Evolutionary conservation across 2,797 vertebrate genomes (phyloP).

Genomic region (Amazona ochrocephala): DNA sequence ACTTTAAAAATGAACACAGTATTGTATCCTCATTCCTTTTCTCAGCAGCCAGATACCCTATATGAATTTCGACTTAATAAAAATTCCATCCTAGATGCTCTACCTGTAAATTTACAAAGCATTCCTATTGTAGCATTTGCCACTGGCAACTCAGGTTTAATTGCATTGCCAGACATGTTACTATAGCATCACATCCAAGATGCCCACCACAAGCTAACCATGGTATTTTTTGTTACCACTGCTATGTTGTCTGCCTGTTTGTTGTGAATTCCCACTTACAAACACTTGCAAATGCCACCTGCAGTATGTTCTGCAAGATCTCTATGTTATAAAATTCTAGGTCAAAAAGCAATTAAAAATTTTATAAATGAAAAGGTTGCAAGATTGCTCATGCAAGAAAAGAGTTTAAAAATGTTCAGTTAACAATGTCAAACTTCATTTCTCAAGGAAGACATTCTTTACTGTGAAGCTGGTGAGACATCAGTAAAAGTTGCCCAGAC

Average conservation of each 20-base stretch:
- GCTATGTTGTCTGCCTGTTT: background rate
- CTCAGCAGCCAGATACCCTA: background rate
- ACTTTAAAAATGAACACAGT: background rate
- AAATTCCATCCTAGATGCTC: background rate
- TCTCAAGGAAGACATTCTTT: background rate
- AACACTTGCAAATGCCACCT: background rate
- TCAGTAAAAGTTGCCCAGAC: background rate
- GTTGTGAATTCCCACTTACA: background rate
- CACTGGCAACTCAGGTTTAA: background rate
- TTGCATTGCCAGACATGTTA: background rate
- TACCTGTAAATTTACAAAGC: background rate
- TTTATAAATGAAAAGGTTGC: background rate
- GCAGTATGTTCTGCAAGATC: background rate
- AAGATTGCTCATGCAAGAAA: background rate
- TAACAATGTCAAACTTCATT: background rate
- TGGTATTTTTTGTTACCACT: background rate
- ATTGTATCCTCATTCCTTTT: background rate
- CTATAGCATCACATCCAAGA: background rate
- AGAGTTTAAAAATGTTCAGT: background rate
- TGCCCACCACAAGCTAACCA: background rate
- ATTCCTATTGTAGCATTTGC: background rate
- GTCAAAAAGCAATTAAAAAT: background rate
- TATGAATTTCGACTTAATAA: background rate
- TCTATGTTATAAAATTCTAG: background rate
- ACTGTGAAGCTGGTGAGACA: background rate